Base-by-base conservation (phyloP, 2,113 vertebrate species). In the Chionodraco myersi region DNA sequence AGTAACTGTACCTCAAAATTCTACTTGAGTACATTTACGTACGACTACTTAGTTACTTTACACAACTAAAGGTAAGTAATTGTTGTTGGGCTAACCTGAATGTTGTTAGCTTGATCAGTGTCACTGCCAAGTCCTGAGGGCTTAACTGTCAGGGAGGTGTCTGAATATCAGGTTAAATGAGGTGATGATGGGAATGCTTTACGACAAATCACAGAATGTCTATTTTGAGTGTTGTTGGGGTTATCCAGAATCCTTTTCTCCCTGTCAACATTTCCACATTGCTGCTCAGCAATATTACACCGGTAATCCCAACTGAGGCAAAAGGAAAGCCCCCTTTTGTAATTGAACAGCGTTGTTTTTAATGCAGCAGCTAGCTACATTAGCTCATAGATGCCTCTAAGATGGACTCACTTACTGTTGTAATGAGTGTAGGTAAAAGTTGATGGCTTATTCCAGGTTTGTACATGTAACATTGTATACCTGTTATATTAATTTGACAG, bases 151-250 rank as follows among this genome's bases (percentile, higher is more conserved):
- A 34, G 65, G 64, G n/a, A 61, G 62, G 49, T 4, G 30, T n/a
- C n/a, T 60, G 12, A 51, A 26, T 11, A 16, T 13, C 76, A 41
- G 45, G 26, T 9, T 15, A 63, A 16, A 64, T n/a, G 2, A 70
- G 57, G 26, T 5, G 11, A 49, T 79, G 1, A 30, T n/a, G 8
- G 16, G 10, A 54, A 12, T 14, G 54, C 14, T 75, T 48, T 64
- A 45, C n/a, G 48, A 57, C 75, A 68, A 63, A 84, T 72, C 45
- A 2, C 49, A 51, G 49, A 63, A 23, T 26, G 82, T 72, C 58
- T 75, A 5, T 12, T 23, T 62, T 69, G 15, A 36, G 57, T 44
- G 14, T 15, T 13, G 54, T 15, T 13, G 54, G 53, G 10, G 68
- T 52, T 41, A 48, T 51, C 64, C 41, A 3, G 23, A 49, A 41